phyloP scores from a whole-genome alignment of 2,888 invertebrate species.

The Imbricaverruca yamaguchii region DNA sequence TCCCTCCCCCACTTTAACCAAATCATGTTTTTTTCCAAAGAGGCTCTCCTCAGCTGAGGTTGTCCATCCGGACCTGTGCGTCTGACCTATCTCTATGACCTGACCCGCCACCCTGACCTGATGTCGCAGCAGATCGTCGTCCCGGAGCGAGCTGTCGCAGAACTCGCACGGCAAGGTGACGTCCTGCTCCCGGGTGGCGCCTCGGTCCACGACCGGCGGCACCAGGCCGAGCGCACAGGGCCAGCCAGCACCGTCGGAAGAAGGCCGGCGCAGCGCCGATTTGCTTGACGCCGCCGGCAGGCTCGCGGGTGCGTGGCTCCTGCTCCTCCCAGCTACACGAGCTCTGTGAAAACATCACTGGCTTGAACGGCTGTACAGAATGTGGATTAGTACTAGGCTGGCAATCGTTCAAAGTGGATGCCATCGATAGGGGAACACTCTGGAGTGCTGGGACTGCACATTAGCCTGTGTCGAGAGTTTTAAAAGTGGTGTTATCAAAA shows the following conservation, averaged over 20 bases:
- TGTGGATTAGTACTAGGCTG: neutral
- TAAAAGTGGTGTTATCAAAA: too few relatives aligned
- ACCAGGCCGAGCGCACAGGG: neutral
- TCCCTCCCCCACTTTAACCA: too few relatives aligned
- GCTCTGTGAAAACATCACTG: neutral
- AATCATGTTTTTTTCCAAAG: too few relatives aligned
- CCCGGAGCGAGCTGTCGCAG: neutral
- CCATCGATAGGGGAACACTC: too few relatives aligned
- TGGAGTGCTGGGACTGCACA: too few relatives aligned
- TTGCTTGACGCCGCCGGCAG: neutral
- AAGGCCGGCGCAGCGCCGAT: neutral
- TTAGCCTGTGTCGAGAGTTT: too few relatives aligned
- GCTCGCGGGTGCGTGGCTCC: neutral
- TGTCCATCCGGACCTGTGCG: too few relatives aligned
- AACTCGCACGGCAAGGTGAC: constrained; percentile 18
- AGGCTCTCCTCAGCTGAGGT: too few relatives aligned
- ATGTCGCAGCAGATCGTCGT: constrained; percentile 2
- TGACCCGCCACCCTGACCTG: neutral
- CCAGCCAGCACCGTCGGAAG: neutral
- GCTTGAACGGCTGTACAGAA: neutral
- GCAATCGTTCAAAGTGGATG: neutral
- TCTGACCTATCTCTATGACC: too few relatives aligned
- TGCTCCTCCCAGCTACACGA: neutral
- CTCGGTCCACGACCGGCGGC: neutral
- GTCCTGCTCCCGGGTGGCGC: neutral